Evolutionary conservation across 1,140 invertebrate species (phyloP).

Genomic region (Trichonephila clavata): DNA sequence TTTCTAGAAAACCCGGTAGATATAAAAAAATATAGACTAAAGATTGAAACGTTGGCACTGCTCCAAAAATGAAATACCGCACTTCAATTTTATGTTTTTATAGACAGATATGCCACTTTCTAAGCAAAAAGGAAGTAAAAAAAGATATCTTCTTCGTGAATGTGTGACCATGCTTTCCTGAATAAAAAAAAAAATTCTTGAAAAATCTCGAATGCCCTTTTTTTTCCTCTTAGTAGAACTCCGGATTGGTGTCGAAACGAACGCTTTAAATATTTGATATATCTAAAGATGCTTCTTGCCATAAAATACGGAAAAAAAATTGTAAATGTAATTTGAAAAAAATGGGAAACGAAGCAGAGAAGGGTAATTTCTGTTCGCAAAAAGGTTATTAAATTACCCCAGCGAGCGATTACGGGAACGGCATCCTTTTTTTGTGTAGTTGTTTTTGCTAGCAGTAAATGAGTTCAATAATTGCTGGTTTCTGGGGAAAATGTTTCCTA

Average conservation of each 20-base stretch:
- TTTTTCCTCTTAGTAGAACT: neutral
- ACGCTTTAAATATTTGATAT: conserved; percentile 61
- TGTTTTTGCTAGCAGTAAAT: neutral
- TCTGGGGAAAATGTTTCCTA: neutral
- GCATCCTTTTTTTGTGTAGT: too few species aligned
- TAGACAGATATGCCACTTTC: conserved; percentile 53
- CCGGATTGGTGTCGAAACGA: neutral
- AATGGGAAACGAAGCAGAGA: neutral
- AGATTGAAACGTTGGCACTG: conserved; percentile 17
- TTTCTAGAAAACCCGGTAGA: neutral
- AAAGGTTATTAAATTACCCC: conserved; percentile 51
- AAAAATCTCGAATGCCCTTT: neutral
- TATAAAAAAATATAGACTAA: conserved; percentile 8
- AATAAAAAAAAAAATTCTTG: neutral
- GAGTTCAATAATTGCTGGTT: neutral
- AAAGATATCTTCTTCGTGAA: conserved; percentile 36
- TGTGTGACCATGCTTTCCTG: neutral
- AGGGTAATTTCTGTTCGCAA: conserved; percentile 14
- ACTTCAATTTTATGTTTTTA: conserved; percentile 48
- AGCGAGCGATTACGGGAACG: neutral
- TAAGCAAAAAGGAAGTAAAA: neutral
- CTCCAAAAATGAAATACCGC: conserved; percentile 44
- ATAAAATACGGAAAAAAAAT: conserved; percentile 10
- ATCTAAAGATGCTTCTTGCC: conserved; percentile 2
- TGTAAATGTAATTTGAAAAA: conserved; percentile 11